Evolutionary conservation across 2,113 vertebrate genomes (phyloP).

Genomic region (Menidia beryllina): DNA sequence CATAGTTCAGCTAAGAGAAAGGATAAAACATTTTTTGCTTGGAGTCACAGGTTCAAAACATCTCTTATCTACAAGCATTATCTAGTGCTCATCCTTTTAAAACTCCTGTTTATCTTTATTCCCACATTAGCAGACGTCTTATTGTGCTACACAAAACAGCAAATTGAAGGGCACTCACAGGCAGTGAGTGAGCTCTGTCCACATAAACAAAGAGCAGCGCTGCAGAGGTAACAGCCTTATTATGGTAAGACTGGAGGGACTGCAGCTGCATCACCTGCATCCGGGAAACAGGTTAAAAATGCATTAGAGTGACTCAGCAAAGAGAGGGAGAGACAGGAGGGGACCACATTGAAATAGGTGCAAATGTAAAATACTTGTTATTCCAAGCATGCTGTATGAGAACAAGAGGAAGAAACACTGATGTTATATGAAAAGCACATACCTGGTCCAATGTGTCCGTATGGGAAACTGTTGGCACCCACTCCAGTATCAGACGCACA

Average conservation of each 20-base stretch:
- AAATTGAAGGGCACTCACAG: slow-evolving; percentile 78
- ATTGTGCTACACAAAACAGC: not conserved
- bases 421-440: not conserved
- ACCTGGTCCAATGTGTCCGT: slow-evolving; percentile 84
- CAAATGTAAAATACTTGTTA: not conserved
- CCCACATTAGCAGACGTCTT: not conserved
- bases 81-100: not conserved
- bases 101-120: not conserved
- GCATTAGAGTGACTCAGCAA: slow-evolving; percentile 48
- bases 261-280: slow-evolving; percentile 85
- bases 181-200: slow-evolving; percentile 85
- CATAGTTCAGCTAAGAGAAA: not conserved
- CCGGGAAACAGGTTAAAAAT: slow-evolving; percentile 23
- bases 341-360: not conserved
- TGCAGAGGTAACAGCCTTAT: slow-evolving; percentile 82
- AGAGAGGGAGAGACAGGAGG: not conserved
- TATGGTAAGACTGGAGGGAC: slow-evolving; percentile 82
- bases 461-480: slow-evolving; percentile 78
- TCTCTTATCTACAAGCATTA: not conserved
- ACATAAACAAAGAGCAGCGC: slow-evolving; percentile 88
- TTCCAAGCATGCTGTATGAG: not conserved
- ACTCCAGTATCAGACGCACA: slow-evolving; percentile 87
- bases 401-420: not conserved
- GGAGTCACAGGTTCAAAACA: not conserved
- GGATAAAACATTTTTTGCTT: not conserved